A percentile compares a stretch with the other conserved stretches of the same genome.
Evolutionary conservation across 2,888 invertebrate species (phyloP).

Genomic region (Eurytoma adleriae): DNA sequence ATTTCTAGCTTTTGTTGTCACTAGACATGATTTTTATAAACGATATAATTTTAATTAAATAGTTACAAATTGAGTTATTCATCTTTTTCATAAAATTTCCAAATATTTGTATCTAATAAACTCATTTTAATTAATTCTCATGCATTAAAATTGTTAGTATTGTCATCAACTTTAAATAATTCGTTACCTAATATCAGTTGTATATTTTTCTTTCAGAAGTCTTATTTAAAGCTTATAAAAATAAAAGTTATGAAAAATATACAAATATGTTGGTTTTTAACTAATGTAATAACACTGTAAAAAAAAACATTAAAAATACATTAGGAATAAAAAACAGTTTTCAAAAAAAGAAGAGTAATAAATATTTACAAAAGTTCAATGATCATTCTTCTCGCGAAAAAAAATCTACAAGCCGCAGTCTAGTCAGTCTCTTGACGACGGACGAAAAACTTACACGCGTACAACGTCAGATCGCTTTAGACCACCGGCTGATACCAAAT

Average conservation of each 20-base stretch:
- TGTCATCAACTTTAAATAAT: background rate
- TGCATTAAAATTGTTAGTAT: too few species aligned
- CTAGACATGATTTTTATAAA: too few species aligned
- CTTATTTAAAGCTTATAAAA: too few species aligned
- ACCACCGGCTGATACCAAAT: slow-evolving; percentile 90
- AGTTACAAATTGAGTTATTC: too few species aligned
- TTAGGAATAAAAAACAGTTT: slow-evolving; percentile 2
- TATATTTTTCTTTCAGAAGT: too few species aligned
- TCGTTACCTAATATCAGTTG: background rate
- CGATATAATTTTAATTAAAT: too few species aligned
- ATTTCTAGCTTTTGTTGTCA: too few species aligned
- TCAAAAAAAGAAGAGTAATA: slow-evolving; percentile 16
- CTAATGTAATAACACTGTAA: background rate
- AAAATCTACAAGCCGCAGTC: slow-evolving; percentile 42
- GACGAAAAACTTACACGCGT: slow-evolving; percentile 44
- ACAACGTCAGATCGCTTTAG: slow-evolving; percentile 58
- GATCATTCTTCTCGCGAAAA: slow-evolving; percentile 22
- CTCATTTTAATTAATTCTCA: too few species aligned
- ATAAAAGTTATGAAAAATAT: too few species aligned
- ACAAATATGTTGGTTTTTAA: background rate
- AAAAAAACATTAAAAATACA: background rate
- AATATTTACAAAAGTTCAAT: slow-evolving; percentile 33
- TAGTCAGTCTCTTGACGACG: slow-evolving; percentile 4
- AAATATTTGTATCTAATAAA: too few species aligned
- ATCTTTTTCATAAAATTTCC: too few species aligned